phyloP scores from a whole-genome alignment of 92 coral and sea anemone genomes.

The Heliopora coerulea region DNA sequence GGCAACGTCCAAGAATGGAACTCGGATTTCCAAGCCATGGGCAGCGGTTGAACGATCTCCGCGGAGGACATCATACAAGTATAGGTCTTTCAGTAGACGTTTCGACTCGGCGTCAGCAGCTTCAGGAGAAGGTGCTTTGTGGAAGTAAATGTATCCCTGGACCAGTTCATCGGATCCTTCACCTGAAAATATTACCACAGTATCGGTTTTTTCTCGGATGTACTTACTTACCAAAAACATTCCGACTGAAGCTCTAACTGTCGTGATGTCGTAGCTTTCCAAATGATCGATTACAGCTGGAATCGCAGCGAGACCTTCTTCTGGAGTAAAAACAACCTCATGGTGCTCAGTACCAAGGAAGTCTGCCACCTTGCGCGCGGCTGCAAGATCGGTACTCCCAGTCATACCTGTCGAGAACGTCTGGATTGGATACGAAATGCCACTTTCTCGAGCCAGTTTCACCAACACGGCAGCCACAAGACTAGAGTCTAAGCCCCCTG shows the following conservation, averaged over 20 bases:
- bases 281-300: slow-evolving; percentile 87
- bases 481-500: slow-evolving; percentile 99
- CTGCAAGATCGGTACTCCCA: slow-evolving; percentile 80
- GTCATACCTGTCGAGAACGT: slow-evolving; percentile 98
- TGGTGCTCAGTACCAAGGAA: slow-evolving; percentile 83
- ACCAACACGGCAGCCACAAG: slow-evolving; percentile 90
- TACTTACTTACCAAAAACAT: slow-evolving; percentile 88
- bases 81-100: slow-evolving; percentile 80
- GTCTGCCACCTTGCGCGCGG: slow-evolving; percentile 59
- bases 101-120: slow-evolving; percentile 86
- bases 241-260: slow-evolving; percentile 90
- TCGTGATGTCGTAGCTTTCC: slow-evolving; percentile 89
- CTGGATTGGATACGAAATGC: slow-evolving; percentile 95
- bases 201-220: slow-evolving; percentile 86
- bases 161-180: slow-evolving; percentile 95
- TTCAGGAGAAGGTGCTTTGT: slow-evolving; percentile 89
- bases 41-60: slow-evolving; percentile 94
- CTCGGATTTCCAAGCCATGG: slow-evolving; percentile 92
- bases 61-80: slow-evolving; percentile 85
- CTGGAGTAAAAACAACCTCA: slow-evolving; percentile 84
- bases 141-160: slow-evolving; percentile 97
- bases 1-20: slow-evolving; percentile 90
- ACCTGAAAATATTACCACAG: slow-evolving; percentile 93
- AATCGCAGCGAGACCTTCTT: slow-evolving; percentile 84
- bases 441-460: slow-evolving; percentile 87